Evolutionary conservation across 2,888 invertebrate genomes (phyloP).

Genomic region (Pandemis corylana): DNA sequence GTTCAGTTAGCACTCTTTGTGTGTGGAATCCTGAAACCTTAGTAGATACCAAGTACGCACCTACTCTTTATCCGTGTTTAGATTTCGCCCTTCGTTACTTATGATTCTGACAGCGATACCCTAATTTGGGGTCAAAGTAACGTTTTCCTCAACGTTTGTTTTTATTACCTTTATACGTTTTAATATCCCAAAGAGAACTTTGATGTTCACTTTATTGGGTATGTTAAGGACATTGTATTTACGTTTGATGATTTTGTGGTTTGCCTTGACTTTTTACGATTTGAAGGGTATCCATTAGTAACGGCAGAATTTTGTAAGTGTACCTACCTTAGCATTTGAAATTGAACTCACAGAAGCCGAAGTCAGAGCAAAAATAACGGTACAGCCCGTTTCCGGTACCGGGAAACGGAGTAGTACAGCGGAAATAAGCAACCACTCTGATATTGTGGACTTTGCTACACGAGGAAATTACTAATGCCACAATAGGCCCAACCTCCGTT

Average conservation of each 20-base stretch:
- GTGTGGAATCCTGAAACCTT: too few relatives aligned
- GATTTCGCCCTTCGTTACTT: slow-evolving; percentile 16
- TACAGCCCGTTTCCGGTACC: background rate
- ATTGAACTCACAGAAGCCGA: background rate
- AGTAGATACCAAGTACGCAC: too few relatives aligned
- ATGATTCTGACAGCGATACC: slow-evolving; percentile 30
- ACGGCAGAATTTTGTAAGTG: too few relatives aligned
- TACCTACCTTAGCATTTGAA: background rate
- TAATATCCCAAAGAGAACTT: slow-evolving; percentile 21
- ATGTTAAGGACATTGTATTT: slow-evolving; percentile 16
- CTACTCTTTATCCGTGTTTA: background rate
- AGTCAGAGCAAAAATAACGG: background rate
- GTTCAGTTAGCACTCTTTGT: too few relatives aligned
- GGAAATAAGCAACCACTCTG: slow-evolving; percentile 12
- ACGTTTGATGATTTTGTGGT: background rate
- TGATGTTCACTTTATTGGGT: slow-evolving; percentile 19
- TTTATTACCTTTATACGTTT: slow-evolving; percentile 27
- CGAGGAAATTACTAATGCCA: background rate
- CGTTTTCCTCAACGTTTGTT: slow-evolving; percentile 45
- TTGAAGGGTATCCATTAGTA: background rate
- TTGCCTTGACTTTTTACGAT: background rate
- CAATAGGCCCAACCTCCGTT: background rate
- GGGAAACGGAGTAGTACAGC: background rate
- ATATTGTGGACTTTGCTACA: background rate
- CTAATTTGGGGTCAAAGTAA: slow-evolving; percentile 31